Evolutionary conservation across 2,888 invertebrate species (phyloP), one percentile per base, ranked within the genome.

Genomic region (Petrolisthes cinctipes): DNA sequence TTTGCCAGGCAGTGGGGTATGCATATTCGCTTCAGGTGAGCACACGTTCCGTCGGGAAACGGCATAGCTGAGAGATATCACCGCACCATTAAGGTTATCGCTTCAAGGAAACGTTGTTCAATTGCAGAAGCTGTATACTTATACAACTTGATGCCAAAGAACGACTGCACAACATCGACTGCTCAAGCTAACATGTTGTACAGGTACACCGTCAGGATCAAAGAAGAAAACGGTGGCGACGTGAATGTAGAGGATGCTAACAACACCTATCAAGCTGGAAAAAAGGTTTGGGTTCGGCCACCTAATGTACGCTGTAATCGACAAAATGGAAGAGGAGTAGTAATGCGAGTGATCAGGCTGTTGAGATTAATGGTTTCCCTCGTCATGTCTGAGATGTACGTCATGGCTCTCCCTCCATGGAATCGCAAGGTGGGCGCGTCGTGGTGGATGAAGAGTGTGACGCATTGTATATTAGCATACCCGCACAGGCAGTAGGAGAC

Each of bases 1-100:
- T 78, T 53, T n/a, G 78, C 75, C n/a, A 71, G 6, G 11, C 20
- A 23, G 73, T 73, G 78, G 78, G 23, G 78, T 53, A 37, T 78
- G 51, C 7, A 11, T 53, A n/a, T 51, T 78, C 14, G 83, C 6
- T 86, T 83, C 14, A 66, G 79, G 17, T 76, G 79, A 17, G 89
- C 80, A 20, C 66, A 86, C n/a, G 76, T 80, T 17, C 54, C 86
- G 4, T 75, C 61, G 0, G 84, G 86, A 9, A 84, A 86, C 76
- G 86, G 57, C 3, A 81, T 89, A 23, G 84, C 81, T 4, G 86
- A 86, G 57, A 73, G 83, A 7, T 57, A 68, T 57, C 89, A 86
- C n/a, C 80, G 82, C 7, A 89, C 86, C 4, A 53, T 89, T 9
- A 83, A 89, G 54, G 56, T 83, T 9, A 86, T 83, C 14, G 85